These are phyloP conservation scores for Habroteleia sp. DNA, from an alignment of 2,888 invertebrate genomes.

Conservation along the genomic window DNA sequence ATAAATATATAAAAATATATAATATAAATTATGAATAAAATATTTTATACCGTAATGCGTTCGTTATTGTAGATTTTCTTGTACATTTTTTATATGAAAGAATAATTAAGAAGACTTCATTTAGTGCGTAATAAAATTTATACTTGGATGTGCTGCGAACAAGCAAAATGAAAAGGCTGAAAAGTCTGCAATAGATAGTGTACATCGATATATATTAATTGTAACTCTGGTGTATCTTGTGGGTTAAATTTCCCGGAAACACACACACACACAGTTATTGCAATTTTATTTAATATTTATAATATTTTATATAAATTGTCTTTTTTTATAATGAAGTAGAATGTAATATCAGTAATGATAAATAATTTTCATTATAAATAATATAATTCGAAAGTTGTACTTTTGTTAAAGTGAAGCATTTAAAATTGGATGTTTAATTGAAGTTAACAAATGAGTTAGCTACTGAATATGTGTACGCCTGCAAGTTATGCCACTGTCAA, in stretches of 20 bases:
- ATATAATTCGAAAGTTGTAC: too few species aligned
- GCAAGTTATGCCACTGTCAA: conserved; percentile 54
- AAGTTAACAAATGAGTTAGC: too few species aligned
- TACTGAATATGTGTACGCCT: conserved; percentile 5
- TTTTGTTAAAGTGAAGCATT: too few species aligned
- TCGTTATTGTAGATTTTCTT: conserved; percentile 80
- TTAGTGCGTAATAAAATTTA: conserved; percentile 69
- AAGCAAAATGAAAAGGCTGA: conserved; percentile 47
- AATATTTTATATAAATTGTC: too few species aligned
- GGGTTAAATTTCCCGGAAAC: too few species aligned
- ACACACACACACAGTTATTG: too few species aligned
- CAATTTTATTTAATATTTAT: too few species aligned
- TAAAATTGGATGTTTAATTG: too few species aligned
- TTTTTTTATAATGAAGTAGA: too few species aligned
- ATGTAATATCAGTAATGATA: too few species aligned
- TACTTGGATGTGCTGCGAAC: conserved; percentile 59
- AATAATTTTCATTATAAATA: too few species aligned
- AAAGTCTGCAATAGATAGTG: conserved; percentile 51
- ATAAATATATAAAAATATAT: conserved; percentile 70
- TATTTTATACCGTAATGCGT: conserved; percentile 72
- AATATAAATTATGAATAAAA: conserved; percentile 67
- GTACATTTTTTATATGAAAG: conserved; percentile 77
- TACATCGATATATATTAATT: conserved; percentile 50
- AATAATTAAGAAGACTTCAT: conserved; percentile 68
- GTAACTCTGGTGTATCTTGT: conserved; percentile 40